Percentiles rank a stretch among this genome's conserved stretches.
These are phyloP conservation scores for Ondatra zibethicus DNA, from an alignment of 2,113 vertebrate genomes.

Conservation along the genomic window DNA sequence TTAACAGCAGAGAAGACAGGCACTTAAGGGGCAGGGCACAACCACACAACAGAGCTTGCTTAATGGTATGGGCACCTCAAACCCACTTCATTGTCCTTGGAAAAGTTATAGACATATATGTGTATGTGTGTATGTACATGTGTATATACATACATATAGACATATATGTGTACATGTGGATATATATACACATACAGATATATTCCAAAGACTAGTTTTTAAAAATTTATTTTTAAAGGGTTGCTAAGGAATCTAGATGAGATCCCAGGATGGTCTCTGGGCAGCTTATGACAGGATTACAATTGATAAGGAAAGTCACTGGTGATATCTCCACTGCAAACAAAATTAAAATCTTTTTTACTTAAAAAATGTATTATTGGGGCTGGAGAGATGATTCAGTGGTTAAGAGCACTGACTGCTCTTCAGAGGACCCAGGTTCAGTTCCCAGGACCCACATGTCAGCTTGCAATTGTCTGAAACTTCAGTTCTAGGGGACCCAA, in stretches of 20 bases:
- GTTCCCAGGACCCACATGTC: too few species aligned
- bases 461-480: not conserved
- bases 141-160: not conserved
- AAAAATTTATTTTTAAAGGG: not conserved
- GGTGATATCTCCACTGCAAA: not conserved
- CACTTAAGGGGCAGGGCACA: not conserved
- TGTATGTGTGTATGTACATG: not conserved
- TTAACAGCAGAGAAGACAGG: not conserved
- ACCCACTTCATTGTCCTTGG: not conserved
- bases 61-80: not conserved
- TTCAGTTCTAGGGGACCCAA: not conserved
- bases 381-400: not conserved
- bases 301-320: not conserved
- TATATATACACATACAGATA: not conserved
- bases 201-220: not conserved
- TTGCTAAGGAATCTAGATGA: not conserved
- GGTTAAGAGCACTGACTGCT: not conserved
- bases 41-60: not conserved
- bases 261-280: not conserved
- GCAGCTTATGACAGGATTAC: not conserved
- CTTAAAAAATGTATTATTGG: not conserved
- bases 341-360: not conserved
- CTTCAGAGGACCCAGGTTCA: not conserved
- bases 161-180: not conserved
- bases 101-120: not conserved